Base-by-base conservation (phyloP, 2,797 vertebrate genomes). In the Echiichthys vipera region DNA sequence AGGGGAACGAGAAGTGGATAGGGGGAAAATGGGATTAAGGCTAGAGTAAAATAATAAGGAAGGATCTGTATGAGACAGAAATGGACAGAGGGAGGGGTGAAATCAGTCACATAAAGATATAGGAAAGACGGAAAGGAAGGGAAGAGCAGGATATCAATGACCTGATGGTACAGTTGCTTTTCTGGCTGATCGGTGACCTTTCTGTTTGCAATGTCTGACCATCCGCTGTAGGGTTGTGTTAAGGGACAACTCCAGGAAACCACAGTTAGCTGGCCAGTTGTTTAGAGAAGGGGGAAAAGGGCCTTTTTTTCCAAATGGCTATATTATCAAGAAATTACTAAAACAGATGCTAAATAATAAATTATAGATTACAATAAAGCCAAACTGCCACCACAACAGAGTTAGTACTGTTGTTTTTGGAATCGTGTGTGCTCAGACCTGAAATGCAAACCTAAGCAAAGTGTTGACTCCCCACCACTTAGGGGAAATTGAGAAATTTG, bases 401-500 rank as follows among this genome's bases (percentile, higher is more conserved):
- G 11, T 1, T 36, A 36, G 34, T 32, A 5, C 22, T 69, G 40
- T 42, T 59, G 20, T 63, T 57, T 59, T 27, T 74, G 14, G 64
- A 53, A 3, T 69, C 64, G 65, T 18, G 40, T 65, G 71, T 74
- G 69, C n/a, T 65, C 15, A n/a, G 56, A 58, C 81, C 69, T 64
- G 49, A 90, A 85, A 74, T 29, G 79, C 83, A 82, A 67, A 77
- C 74, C 84, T 80, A 69, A 90, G 88, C 84, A 88, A 80, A 80
- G 57, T 73, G 61, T 84, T 80, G 69, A 85, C 83, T 87, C 83
- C 50, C 54, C 42, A 80, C 83, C 91, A 92, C 92, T 93, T 90
- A 88, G 40, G 57, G 73, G 66, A 84, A 88, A 92, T 91, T 84
- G 77, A 64, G 81, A 81, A 87, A 78, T 87, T 72, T 89, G 76